A percentile compares a stretch with the other conserved stretches of the same genome.
Conservation (phyloP, 2,113 vertebrate genomes). For the Pongo pygmaeus region DNA sequence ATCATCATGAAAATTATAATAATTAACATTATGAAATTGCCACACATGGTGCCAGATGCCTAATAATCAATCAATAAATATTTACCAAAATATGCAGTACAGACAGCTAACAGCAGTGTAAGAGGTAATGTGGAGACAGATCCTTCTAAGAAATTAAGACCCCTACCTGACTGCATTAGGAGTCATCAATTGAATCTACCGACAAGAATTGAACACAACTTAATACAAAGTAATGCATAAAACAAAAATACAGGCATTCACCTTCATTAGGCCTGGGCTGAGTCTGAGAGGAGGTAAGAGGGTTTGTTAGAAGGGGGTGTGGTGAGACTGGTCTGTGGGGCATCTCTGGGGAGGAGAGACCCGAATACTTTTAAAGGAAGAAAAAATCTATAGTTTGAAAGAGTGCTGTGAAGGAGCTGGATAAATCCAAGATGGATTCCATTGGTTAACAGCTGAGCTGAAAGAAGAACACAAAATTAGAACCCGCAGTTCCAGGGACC, state of each 20-base stretch:
- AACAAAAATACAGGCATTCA: accelerated
- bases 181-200: accelerated
- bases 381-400: background rate
- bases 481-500: no score
- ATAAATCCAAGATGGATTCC: background rate
- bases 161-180: background rate
- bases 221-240: background rate
- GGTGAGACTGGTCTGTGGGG: accelerated
- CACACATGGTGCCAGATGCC: background rate
- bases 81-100: background rate
- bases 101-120: background rate
- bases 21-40: background rate
- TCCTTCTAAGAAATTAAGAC: background rate
- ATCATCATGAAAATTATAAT: background rate
- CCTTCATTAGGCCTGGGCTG: background rate
- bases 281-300: accelerated
- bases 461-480: background rate
- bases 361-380: background rate
- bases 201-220: background rate
- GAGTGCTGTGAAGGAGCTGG: background rate
- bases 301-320: background rate
- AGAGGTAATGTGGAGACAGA: background rate
- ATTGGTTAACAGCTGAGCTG: background rate
- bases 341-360: background rate
- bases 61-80: background rate